Conservation (phyloP, 2,888 invertebrate genomes). For the Matsumyia berberina region DNA sequence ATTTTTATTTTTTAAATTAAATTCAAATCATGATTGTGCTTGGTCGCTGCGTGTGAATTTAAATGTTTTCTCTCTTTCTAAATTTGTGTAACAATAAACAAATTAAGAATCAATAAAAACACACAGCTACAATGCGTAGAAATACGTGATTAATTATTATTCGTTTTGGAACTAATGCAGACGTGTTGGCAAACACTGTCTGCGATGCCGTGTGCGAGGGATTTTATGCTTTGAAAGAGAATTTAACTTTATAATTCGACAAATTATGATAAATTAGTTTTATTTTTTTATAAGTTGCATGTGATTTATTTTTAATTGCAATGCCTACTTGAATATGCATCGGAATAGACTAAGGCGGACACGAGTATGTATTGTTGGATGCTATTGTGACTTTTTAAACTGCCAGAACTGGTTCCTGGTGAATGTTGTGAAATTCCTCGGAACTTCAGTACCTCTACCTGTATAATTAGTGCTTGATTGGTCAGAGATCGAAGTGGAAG, state of each 20-base stretch:
- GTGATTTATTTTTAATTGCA: slow-evolving; percentile 8
- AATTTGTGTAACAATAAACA: slow-evolving; percentile 37
- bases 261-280: slow-evolving; percentile 23
- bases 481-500: too few species aligned
- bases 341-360: too few species aligned
- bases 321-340: neutral
- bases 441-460: too few species aligned
- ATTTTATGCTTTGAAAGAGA: neutral
- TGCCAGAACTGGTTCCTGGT: too few species aligned
- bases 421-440: too few species aligned
- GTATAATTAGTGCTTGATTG: too few species aligned
- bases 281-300: neutral
- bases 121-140: slow-evolving; percentile 28
- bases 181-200: slow-evolving; percentile 25
- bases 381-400: too few species aligned
- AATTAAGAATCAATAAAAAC: slow-evolving; percentile 29
- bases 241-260: slow-evolving; percentile 7
- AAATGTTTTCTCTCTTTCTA: slow-evolving; percentile 18
- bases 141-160: slow-evolving; percentile 45
- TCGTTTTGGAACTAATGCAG: slow-evolving; percentile 2
- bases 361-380: too few species aligned
- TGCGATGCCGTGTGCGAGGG: neutral
- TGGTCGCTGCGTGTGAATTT: slow-evolving; percentile 3
- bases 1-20: slow-evolving; percentile 21
- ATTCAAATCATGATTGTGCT: slow-evolving; percentile 15